Percentiles rank a stretch among this genome's conserved stretches.
Evolutionary conservation across 2,113 vertebrate genomes (phyloP).

Genomic region (Ivindomyrus marchei): DNA sequence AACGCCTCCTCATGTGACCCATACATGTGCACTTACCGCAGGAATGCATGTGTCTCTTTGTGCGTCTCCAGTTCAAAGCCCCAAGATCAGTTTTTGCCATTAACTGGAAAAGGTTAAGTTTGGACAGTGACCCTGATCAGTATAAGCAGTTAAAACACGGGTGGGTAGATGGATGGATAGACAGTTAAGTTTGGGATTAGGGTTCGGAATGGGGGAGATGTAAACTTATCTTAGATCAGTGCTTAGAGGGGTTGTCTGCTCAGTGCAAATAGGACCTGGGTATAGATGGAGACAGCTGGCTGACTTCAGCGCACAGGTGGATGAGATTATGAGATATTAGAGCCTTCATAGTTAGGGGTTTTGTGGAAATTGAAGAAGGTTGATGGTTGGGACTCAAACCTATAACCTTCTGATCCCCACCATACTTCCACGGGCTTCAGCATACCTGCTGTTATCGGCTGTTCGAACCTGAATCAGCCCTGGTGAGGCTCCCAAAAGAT

Average conservation of each 20-base stretch:
- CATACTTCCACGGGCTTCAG: background rate
- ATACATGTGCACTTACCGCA: background rate
- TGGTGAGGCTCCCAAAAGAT: background rate
- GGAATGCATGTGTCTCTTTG: background rate
- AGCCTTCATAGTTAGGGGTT: background rate
- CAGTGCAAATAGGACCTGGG: background rate
- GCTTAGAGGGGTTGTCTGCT: background rate
- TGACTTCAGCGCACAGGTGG: slow-evolving; percentile 1
- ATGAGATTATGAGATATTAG: background rate
- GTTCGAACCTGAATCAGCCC: background rate
- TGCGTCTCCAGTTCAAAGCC: background rate
- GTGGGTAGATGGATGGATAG: background rate
- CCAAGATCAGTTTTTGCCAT: background rate
- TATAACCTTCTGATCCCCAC: background rate
- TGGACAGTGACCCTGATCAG: background rate
- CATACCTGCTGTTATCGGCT: background rate
- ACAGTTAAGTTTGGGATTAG: background rate
- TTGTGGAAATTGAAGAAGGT: background rate
- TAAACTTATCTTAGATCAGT: background rate
- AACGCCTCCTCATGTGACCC: background rate
- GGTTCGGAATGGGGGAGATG: background rate
- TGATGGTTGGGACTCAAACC: background rate
- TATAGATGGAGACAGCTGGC: background rate
- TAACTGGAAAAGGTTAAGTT: background rate
- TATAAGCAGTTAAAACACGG: background rate